These are phyloP conservation scores for Megaptera novaeangliae DNA, from an alignment of 2,113 vertebrate species.

Conservation along the genomic window DNA sequence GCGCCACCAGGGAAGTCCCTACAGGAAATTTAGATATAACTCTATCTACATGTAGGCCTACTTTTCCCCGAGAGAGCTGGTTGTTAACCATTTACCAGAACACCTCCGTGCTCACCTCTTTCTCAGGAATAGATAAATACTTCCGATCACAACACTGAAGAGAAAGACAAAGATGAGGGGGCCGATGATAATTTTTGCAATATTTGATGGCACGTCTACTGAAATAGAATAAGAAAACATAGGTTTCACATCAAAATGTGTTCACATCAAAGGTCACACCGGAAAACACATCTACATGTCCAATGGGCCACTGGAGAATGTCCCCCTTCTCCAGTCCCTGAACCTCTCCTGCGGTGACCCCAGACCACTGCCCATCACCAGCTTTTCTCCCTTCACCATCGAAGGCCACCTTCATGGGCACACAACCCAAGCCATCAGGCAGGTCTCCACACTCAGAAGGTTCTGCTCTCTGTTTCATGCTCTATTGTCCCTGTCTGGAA, in stretches of 20 bases:
- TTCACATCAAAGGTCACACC: not conserved
- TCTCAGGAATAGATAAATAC: slow-evolving; percentile 87
- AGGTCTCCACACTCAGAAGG: not conserved
- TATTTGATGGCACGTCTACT: slow-evolving; percentile 85
- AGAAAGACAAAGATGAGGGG: slow-evolving; percentile 89
- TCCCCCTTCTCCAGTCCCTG: not conserved
- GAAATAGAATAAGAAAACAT: slow-evolving; percentile 48
- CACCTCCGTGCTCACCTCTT: slow-evolving; percentile 84
- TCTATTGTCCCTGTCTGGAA: not conserved
- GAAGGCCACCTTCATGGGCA: not conserved
- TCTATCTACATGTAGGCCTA: accelerated
- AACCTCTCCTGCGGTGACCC: not conserved
- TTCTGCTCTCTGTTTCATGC: not conserved
- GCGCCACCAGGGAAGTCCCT: not conserved
- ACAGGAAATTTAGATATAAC: not conserved
- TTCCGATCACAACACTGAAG: slow-evolving; percentile 84
- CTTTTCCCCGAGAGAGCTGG: not conserved
- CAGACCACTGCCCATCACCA: not conserved
- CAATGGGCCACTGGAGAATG: not conserved
- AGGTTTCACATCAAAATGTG: not conserved
- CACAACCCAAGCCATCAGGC: too few relatives aligned
- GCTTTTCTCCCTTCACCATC: not conserved
- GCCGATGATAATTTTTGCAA: slow-evolving; percentile 89
- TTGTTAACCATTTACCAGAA: not conserved
- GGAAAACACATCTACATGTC: not conserved